phyloP scores from a whole-genome alignment of 2,797 vertebrate genomes.

The Epinephelus coioides region DNA sequence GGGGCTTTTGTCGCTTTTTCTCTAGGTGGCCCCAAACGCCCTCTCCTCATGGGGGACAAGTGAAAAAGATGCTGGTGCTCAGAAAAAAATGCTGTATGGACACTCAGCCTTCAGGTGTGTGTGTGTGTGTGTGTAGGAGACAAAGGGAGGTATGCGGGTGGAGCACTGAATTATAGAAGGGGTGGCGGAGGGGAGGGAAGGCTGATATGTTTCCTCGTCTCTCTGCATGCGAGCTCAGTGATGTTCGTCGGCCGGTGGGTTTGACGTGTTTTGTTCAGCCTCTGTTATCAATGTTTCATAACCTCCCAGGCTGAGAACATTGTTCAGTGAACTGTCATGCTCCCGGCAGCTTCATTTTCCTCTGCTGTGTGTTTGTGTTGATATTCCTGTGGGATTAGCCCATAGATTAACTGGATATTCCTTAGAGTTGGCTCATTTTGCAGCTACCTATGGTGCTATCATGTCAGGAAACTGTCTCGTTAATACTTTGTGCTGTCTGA shows the following conservation, averaged over 20 bases:
- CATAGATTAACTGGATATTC: slow-evolving; percentile 13
- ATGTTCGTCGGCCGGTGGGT: slow-evolving; percentile 7
- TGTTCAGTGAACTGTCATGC: slow-evolving; percentile 50
- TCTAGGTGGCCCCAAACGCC: too few species aligned
- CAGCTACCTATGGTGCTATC: background rate
- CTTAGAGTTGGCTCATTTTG: background rate
- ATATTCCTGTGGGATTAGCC: slow-evolving; percentile 35
- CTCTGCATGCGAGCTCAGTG: slow-evolving; percentile 16
- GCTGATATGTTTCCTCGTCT: slow-evolving; percentile 32
- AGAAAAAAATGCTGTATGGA: too few species aligned
- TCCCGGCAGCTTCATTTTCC: slow-evolving; percentile 37
- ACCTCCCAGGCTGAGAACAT: slow-evolving; percentile 48
- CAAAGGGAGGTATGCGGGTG: background rate
- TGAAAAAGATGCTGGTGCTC: too few species aligned
- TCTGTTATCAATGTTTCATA: slow-evolving; percentile 64
- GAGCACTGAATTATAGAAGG: slow-evolving; percentile 35
- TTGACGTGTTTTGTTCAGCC: slow-evolving; percentile 43
- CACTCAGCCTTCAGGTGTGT: too few species aligned
- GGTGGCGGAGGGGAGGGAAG: background rate
- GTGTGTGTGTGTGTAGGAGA: too few species aligned
- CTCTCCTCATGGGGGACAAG: too few species aligned
- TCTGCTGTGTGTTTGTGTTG: slow-evolving; percentile 45
- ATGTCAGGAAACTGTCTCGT: background rate
- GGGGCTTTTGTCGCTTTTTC: too few species aligned
- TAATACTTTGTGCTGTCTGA: background rate